These are phyloP conservation scores for Popillia japonica DNA, from an alignment of 1,140 invertebrate species.

Conservation along the genomic window DNA sequence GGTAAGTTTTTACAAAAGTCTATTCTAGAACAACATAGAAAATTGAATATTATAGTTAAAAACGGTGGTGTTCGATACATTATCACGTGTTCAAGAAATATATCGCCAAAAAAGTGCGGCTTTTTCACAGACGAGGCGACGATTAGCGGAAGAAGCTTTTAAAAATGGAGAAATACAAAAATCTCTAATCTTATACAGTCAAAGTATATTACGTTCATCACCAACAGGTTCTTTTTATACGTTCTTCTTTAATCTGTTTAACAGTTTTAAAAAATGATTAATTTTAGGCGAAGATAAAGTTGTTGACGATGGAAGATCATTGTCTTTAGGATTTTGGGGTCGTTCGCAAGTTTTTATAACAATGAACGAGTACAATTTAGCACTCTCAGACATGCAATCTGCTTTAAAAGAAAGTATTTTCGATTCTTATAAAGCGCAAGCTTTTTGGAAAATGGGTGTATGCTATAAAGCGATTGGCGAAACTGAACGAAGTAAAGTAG, in stretches of 20 bases:
- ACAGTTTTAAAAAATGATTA: neutral
- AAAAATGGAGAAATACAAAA: conserved; percentile 63
- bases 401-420: conserved; percentile 68
- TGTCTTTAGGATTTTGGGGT: conserved; percentile 68
- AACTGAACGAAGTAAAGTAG: conserved; percentile 65
- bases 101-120: conserved; percentile 66
- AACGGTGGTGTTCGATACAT: conserved; percentile 63
- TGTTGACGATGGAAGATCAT: conserved; percentile 67
- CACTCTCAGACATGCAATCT: conserved; percentile 69
- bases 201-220: conserved; percentile 72
- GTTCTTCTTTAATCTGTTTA: neutral
- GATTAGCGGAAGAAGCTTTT: conserved; percentile 62
- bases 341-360: conserved; percentile 67
- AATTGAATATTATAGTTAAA: conserved; percentile 58
- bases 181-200: conserved; percentile 67
- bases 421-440: conserved; percentile 65
- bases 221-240: conserved; percentile 58
- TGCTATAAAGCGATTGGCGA: conserved; percentile 69
- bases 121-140: conserved; percentile 62
- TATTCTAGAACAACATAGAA: neutral
- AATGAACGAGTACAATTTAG: conserved; percentile 63
- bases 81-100: conserved; percentile 65
- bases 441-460: conserved; percentile 69
- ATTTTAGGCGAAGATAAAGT: conserved; percentile 61
- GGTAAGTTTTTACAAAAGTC: conserved; percentile 53